phyloP scores from a whole-genome alignment of 2,113 vertebrate species.

The Hyaena hyaena region DNA sequence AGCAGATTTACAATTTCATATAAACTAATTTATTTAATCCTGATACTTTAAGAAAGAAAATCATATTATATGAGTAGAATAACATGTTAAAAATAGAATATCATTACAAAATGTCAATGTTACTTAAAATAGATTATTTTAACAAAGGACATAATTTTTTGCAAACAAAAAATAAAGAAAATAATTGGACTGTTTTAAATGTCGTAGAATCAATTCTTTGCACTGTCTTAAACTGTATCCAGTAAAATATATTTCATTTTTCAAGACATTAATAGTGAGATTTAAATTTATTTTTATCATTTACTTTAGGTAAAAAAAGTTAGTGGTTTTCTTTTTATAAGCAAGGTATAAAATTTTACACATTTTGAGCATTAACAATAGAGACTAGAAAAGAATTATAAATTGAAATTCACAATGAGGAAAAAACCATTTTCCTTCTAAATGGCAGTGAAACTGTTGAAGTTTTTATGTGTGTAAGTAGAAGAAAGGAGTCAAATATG shows the following conservation, averaged over 20 bases:
- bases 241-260: slow-evolving; percentile 8
- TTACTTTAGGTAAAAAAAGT: slow-evolving; percentile 23
- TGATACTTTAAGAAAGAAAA: not conserved
- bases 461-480: slow-evolving; percentile 58
- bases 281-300: slow-evolving; percentile 60
- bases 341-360: slow-evolving; percentile 14
- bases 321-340: slow-evolving; percentile 13
- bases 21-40: not conserved
- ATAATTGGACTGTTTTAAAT: not conserved
- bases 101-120: slow-evolving; percentile 15
- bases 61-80: not conserved
- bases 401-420: not conserved
- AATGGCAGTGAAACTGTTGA: not conserved
- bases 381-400: slow-evolving; percentile 39
- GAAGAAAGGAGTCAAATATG: slow-evolving; percentile 34
- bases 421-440: slow-evolving; percentile 17
- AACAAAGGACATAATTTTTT: not conserved
- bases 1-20: not conserved
- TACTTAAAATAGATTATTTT: slow-evolving; percentile 53
- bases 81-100: not conserved
- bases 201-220: not conserved
- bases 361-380: not conserved
- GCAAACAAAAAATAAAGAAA: not conserved
- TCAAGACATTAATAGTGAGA: not conserved
- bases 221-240: not conserved